These are phyloP conservation scores for Coryphaenoides rupestris DNA, from an alignment of 2,113 vertebrate genomes.

Conservation along the genomic window DNA sequence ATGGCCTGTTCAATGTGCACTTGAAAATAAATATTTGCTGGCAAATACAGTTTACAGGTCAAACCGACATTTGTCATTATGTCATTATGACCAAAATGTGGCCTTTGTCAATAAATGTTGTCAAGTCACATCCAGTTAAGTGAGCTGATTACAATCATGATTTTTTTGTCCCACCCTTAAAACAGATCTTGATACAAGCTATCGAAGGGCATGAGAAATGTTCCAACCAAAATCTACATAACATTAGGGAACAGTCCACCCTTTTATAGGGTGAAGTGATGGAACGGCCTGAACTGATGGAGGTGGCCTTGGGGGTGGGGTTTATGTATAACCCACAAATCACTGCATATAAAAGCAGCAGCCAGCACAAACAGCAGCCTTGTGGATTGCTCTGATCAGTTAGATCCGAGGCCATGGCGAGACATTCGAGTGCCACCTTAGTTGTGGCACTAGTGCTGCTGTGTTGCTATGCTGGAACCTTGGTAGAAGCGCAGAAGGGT, in stretches of 20 bases:
- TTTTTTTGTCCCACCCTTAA: background rate
- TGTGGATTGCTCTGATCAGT: slow-evolving; percentile 24
- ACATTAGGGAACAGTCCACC: too few relatives aligned
- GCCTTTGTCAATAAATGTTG: slow-evolving; percentile 38
- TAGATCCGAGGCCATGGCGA: slow-evolving; percentile 44
- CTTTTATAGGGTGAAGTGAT: background rate
- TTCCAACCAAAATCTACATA: too few relatives aligned
- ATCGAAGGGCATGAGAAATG: slow-evolving; percentile 7
- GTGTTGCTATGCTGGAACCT: slow-evolving; percentile 21
- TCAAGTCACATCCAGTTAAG: slow-evolving; percentile 18
- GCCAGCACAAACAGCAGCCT: background rate
- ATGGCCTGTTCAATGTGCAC: background rate
- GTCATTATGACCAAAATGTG: slow-evolving; percentile 41
- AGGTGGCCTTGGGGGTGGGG: slow-evolving; percentile 27
- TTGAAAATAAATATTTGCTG: slow-evolving; percentile 38
- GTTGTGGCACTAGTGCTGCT: slow-evolving; percentile 40
- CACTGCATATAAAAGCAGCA: slow-evolving; percentile 37
- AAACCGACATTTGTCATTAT: slow-evolving; percentile 35
- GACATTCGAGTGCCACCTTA: slow-evolving; percentile 15
- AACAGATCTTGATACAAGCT: background rate
- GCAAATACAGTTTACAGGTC: slow-evolving; percentile 36
- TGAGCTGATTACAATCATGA: slow-evolving; percentile 7
- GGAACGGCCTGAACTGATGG: slow-evolving; percentile 19
- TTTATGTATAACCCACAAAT: slow-evolving; percentile 5
- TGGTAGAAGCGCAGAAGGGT: slow-evolving; percentile 22